These are phyloP conservation scores for Leptodactylus fallax DNA, from an alignment of 2,797 vertebrate species.

Conservation along the genomic window DNA sequence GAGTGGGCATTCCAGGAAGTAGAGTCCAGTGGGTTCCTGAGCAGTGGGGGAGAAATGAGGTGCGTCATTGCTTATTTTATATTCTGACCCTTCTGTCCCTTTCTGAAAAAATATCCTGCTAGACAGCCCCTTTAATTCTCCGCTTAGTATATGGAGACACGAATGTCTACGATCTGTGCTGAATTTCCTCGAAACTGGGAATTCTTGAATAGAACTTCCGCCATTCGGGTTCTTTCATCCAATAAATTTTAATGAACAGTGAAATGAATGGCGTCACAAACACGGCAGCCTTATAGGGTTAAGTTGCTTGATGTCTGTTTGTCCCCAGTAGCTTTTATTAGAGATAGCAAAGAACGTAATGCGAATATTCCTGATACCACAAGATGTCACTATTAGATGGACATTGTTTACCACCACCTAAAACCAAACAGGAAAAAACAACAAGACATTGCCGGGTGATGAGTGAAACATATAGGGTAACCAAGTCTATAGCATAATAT, in stretches of 20 bases:
- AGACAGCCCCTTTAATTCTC: no score
- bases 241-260: neutral
- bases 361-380: slow-evolving; percentile 22
- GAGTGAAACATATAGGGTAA: neutral
- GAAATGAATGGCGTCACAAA: neutral
- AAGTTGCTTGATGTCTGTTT: neutral
- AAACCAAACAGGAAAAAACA: slow-evolving; percentile 12
- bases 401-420: neutral
- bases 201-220: no score
- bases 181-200: neutral
- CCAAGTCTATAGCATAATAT: neutral
- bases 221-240: neutral
- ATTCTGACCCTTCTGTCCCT: no score
- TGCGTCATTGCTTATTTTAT: no score
- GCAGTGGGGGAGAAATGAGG: no score
- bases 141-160: no score
- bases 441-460: no score
- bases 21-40: no score
- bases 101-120: no score
- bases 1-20: no score
- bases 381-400: slow-evolving; percentile 42
- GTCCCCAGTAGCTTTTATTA: neutral
- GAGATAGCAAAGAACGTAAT: neutral
- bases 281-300: neutral
- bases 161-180: neutral